Base-by-base conservation (phyloP, 2,888 invertebrate species). In the Calameuta idolon region DNA sequence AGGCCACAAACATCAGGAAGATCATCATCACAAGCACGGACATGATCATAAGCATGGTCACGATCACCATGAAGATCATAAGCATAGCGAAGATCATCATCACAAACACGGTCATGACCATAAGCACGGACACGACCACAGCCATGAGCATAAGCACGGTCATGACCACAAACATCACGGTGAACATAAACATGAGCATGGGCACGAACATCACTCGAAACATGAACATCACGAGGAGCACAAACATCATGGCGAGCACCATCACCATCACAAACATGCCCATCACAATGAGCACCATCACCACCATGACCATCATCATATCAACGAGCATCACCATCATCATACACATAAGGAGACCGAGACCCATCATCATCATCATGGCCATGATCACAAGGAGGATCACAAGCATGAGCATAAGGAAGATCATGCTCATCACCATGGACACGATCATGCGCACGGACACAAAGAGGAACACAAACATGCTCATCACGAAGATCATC, bases 281-380 rank as follows among this genome's bases (percentile, higher is more conserved):
- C 88, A 89, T 75, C 88, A 89, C 75, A 89, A 89, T 69, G 89
- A 88, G 75, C 88, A 89, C 74, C 88, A 89, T 37, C 89, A 89
- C 71, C 89, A 89, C 15, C 89, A 89, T 69, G 88, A 89, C 0
- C 89, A 90, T 76, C 85, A 89, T 69, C 90, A 90, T 33, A 82
- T 86, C 4, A 89, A 89, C 74, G 87, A 89, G 68, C 89, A 89
- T 79, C 89, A 89, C 75, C 89, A 89, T 77, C 89, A 89, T 75
- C 89, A 89, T 33, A 82, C 83, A 3, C 89, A 89, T 76, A 89
- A 89, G 80, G 88, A 89, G 79, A 85, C 87, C 34, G 89, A 89
- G 77, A 82, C 81, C 0, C 89, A 89, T 80, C 89, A 89, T 74
- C 89, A 89, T 34, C 88, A 88, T 77, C 89, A 88, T 40, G 88